Evolutionary conservation across 2,797 vertebrate species (phyloP), one percentile per base, ranked within the genome.

Genomic region (Halcyon smyrnensis): DNA sequence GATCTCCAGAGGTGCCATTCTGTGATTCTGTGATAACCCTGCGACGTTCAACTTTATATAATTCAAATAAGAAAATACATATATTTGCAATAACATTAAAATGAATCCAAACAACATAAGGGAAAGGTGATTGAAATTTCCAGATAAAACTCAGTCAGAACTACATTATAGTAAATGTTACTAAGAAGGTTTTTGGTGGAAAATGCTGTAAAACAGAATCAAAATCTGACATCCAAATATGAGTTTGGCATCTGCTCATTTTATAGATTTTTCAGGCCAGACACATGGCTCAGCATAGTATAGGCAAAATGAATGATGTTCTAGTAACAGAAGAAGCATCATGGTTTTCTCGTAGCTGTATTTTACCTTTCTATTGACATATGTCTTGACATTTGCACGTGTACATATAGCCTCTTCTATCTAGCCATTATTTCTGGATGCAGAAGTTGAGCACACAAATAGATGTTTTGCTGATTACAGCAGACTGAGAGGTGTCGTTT

Each of bases 1-100:
- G 50, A 27, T 51, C 50, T 51, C 50, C 50, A 28, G 50, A 28
- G 15, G 50, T 28, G 24, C 24, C 24, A 8, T 50, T 50, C 50
- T 51, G 27, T 51, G 50, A 28, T 16, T 51, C 50, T 51, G 15
- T 51, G 50, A 51, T 2, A 51, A 28, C 0, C 0, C 2, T 65
- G n/a, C 24, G 65, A 57, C 2, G 0, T 3, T 64, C 4, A 12
- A 41, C 7, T 36, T 57, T 53, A 24, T 54, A 24, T 80, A 68
- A 41, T 19, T 16, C 41, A 15, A 79, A n/a, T 15, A 68, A 28
- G 3, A 62, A 54, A 75, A 56, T 32, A 37, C 6, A 21, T 32
- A 34, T 5, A 16, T 53, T 41, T 50, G 7, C 25, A 62, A 32
- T 39, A 36, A 24, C 1, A 21, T 70, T 67, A 21, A 45, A 77